A percentile compares a stretch with the other conserved stretches of the same genome.
phyloP scores from a whole-genome alignment of 1,140 invertebrate species.

The Drosophila hydei region DNA sequence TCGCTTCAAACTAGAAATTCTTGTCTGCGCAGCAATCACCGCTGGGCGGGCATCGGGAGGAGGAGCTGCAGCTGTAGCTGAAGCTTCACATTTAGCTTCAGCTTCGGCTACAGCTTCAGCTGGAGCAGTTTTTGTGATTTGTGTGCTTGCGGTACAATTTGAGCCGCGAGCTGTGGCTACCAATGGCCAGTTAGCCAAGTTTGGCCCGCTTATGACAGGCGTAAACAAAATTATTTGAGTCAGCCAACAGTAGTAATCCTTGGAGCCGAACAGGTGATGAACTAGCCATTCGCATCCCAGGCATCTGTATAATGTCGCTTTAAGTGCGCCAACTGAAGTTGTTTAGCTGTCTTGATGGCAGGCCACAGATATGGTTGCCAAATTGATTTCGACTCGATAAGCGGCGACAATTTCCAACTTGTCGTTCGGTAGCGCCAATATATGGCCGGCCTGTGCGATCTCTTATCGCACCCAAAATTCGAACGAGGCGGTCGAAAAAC shows the following conservation, averaged over 20 bases:
- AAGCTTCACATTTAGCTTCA: constrained; percentile 1
- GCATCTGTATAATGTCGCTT: constrained; percentile 64
- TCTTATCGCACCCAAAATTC: constrained; percentile 35
- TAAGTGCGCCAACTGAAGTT: constrained; percentile 75
- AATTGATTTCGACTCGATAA: constrained; percentile 79
- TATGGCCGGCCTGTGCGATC: constrained; percentile 36
- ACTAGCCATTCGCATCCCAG: constrained; percentile 20
- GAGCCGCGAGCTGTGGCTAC: constrained; percentile 76
- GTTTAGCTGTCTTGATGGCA: constrained; percentile 77
- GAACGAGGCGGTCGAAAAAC: constrained; percentile 38
- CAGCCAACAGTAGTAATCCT: constrained; percentile 43
- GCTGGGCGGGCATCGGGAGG: constrained; percentile 45
- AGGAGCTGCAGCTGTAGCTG: constrained; percentile 6
- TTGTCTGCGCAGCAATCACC: constrained; percentile 75
- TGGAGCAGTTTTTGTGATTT: constrained; percentile 70
- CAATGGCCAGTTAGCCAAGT: constrained; percentile 70
- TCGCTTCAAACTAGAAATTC: constrained; percentile 72
- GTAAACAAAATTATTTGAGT: constrained; percentile 78
- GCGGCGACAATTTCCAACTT: constrained; percentile 39
- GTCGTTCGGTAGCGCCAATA: constrained; percentile 64
- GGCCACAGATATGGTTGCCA: constrained; percentile 18
- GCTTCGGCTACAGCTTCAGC: constrained; percentile 9
- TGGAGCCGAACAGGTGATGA: constrained; percentile 23
- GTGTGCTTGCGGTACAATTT: constrained; percentile 81
- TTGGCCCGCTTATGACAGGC: constrained; percentile 70